These are phyloP conservation scores for Typhlomys cinereus DNA, from an alignment of 2,113 vertebrate genomes.

Conservation along the genomic window DNA sequence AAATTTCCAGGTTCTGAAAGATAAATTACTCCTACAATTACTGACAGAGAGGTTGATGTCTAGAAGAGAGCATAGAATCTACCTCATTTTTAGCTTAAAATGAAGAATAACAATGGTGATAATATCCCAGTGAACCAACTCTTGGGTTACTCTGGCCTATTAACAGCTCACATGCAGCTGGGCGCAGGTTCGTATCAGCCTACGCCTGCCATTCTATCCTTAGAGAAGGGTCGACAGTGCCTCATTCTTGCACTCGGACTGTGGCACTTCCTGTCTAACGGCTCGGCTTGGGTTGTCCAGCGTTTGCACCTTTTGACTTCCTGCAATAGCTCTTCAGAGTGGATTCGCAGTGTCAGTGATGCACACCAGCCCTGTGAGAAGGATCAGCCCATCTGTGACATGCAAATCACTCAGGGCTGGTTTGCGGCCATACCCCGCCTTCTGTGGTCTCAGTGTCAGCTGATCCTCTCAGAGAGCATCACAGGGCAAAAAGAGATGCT, in stretches of 20 bases:
- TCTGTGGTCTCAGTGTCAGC: too few relatives aligned
- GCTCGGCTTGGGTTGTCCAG: conserved; percentile 40
- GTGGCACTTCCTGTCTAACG: conserved; percentile 35
- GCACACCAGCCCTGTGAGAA: not conserved
- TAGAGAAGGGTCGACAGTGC: conserved; percentile 24
- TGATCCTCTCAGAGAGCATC: not conserved
- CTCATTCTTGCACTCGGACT: conserved; percentile 31
- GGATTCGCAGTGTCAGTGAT: not conserved
- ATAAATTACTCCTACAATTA: not conserved
- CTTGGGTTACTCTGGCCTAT: not conserved
- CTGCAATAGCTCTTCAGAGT: conserved; percentile 10
- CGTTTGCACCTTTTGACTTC: conserved; percentile 4
- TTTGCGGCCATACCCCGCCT: too few relatives aligned
- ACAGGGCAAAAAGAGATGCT: not conserved
- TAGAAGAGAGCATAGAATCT: not conserved
- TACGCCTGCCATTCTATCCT: not conserved
- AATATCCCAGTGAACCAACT: not conserved
- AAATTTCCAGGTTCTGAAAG: conserved; percentile 11
- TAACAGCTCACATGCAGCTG: not conserved
- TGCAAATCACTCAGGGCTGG: too few relatives aligned
- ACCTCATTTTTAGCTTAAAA: not conserved
- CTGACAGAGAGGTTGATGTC: not conserved
- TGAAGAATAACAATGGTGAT: not conserved
- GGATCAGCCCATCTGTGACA: too few relatives aligned
- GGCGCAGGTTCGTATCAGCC: too few relatives aligned